These are phyloP conservation scores for Caenorhabditis uteleia DNA, from an alignment of 2,888 invertebrate genomes.

Conservation along the genomic window DNA sequence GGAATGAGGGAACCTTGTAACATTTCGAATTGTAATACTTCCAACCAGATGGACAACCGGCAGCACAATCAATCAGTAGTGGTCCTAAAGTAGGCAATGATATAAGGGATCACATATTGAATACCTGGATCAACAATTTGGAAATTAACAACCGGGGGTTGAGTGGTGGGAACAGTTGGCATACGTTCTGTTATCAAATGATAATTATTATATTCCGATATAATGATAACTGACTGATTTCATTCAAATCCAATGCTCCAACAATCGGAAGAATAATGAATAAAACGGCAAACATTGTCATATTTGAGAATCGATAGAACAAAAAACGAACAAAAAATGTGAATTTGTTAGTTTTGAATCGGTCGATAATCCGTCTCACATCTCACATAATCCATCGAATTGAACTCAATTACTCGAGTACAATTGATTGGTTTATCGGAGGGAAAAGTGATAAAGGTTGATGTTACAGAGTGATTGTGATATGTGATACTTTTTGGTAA, in stretches of 20 bases:
- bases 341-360: too few species aligned
- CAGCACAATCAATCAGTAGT: slow-evolving; percentile 10
- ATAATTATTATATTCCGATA: neutral
- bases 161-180: slow-evolving; percentile 6
- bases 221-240: slow-evolving; percentile 13
- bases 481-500: too few species aligned
- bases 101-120: slow-evolving; percentile 1
- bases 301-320: too few species aligned
- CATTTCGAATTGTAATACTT: slow-evolving; percentile 16
- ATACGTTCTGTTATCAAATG: slow-evolving; percentile 9
- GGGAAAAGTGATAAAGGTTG: too few species aligned
- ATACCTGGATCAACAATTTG: slow-evolving; percentile 1
- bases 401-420: too few species aligned
- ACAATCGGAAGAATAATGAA: neutral
- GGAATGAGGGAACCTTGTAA: slow-evolving; percentile 10
- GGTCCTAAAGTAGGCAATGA: too few species aligned
- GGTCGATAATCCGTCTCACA: too few species aligned
- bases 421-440: too few species aligned
- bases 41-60: slow-evolving; percentile 21
- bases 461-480: too few species aligned
- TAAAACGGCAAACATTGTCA: too few species aligned
- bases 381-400: too few species aligned
- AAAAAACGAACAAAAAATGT: too few species aligned
- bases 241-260: slow-evolving; percentile 11
- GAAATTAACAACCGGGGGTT: neutral